Evolutionary conservation across 2,888 invertebrate genomes (phyloP), one percentile per base, ranked within the genome.

Genomic region (Clusia tigrina): DNA sequence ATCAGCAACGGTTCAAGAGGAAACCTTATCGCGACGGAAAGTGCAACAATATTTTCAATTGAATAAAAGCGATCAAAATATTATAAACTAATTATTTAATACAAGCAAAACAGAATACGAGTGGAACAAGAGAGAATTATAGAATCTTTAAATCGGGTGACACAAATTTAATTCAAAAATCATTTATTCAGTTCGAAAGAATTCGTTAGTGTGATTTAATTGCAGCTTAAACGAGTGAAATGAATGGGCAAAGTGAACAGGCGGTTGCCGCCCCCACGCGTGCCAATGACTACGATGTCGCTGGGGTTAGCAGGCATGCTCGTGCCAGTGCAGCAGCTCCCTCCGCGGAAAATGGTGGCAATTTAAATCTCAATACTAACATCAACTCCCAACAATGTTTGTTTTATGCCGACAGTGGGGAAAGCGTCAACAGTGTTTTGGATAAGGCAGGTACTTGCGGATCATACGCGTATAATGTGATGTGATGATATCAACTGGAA

Each of bases 371-470:
- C 20, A 48, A 6, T 26, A 54, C 2, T 22, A 24, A 12, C 12
- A 15, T 26, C 54, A 54, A 48, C 15, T 57, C 46, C 24, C 15
- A 32, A 25, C 17, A 25, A 10, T 15, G 54, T 54, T 24, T 54
- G 32, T 38, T 38, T 17, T 15, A 23, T 38, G 17, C 17, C n/a
- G n/a, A n/a, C 25, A 58, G 46, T 23, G 24, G n/a, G 22, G 58
- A 37, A 51, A 70, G 67, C 63, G 69, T 65, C 9, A 69, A 69
- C 53, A 66, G 66, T 56, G 60, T 67, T 62, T 62, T 70, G 63
- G 67, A 71, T 59, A 70, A 72, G 70, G 70, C 71, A 71, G 70
- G 69, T 70, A 68, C 42, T 42, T 54, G 51, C 42, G 37, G 23
- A 5, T 24, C 20, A 24, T 12, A 32, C 6, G 9, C 42, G 42